Evolutionary conservation across 2,797 vertebrate species (phyloP), one percentile per base, ranked within the genome.

Genomic region (Melanotaenia maccullochi): DNA sequence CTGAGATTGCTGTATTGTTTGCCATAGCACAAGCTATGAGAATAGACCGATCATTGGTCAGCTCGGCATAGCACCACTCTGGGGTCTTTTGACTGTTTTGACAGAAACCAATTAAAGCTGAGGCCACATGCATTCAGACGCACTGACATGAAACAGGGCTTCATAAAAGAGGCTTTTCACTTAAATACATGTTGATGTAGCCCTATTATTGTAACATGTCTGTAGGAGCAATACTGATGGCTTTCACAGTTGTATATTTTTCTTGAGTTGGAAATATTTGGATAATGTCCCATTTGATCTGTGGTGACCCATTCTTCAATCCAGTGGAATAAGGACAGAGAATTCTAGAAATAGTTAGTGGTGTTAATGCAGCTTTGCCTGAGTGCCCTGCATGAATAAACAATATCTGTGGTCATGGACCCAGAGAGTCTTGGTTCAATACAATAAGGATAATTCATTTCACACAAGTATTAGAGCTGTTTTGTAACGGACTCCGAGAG

Each of bases 361-460:
- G 68, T 1, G 20, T 3, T 57, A 83, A 89, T 83, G 68, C 72
- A 81, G 87, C 75, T 82, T 83, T 84, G 77, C 87, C 75, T 90
- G 86, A 84, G 72, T 86, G 79, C 78, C 57, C 76, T 59, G 85
- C 72, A 84, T 90, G 92, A 94, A 91, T 90, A 89, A 93, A 93
- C 93, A 90, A 87, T 87, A 76, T 83, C 82, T 88, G 71, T 75
- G 81, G 82, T 88, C 84, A 79, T 47, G 32, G 65, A 81, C 36
- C 30, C 69, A 68, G 70, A 60, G 32, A 67, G 59, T 22, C 71
- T 42, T 58, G 47, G 40, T 68, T 69, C 20, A 3, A 30, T 42
- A 40, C 71, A 62, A 9, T 36, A 63, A 66, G 63, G 71, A 58
- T 20, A 65, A 62, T 69, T 55, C 14, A 73, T 82, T 75, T 67